These are phyloP conservation scores for Blastobasis adustella DNA, from an alignment of 2,888 invertebrate genomes.

Conservation along the genomic window DNA sequence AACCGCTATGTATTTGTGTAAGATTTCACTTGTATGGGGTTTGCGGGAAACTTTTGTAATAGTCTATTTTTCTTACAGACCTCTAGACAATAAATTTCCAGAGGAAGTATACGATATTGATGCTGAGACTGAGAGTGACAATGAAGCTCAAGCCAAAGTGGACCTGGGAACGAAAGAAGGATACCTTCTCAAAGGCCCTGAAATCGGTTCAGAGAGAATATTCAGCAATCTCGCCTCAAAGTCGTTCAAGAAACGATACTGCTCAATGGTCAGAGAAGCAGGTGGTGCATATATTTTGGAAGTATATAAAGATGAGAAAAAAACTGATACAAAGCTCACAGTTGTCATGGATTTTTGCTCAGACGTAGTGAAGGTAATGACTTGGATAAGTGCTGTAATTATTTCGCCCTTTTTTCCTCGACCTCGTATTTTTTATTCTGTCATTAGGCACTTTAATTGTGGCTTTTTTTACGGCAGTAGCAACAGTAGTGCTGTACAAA, in stretches of 20 bases:
- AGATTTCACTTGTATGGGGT: too few species aligned
- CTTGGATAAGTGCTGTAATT: background rate
- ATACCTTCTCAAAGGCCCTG: slow-evolving; percentile 92
- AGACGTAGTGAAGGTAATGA: slow-evolving; percentile 85
- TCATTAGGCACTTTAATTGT: too few species aligned
- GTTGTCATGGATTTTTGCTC: slow-evolving; percentile 96
- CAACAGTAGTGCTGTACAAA: too few species aligned
- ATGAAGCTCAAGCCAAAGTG: slow-evolving; percentile 81
- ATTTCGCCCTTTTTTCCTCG: too few species aligned
- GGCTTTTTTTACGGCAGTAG: too few species aligned
- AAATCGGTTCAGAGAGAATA: slow-evolving; percentile 91
- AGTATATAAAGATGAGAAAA: slow-evolving; percentile 94
- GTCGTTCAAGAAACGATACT: slow-evolving; percentile 92
- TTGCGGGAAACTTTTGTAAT: too few species aligned
- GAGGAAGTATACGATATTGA: slow-evolving; percentile 94
- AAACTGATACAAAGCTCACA: slow-evolving; percentile 91
- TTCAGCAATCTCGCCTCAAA: slow-evolving; percentile 94
- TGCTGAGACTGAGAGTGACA: slow-evolving; percentile 86
- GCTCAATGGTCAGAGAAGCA: slow-evolving; percentile 91
- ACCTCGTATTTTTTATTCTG: too few species aligned
- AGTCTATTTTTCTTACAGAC: slow-evolving; percentile 31
- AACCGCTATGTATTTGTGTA: too few species aligned
- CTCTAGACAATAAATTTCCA: slow-evolving; percentile 56
- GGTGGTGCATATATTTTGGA: slow-evolving; percentile 94
- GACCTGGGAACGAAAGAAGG: slow-evolving; percentile 92